Evolutionary conservation across 2,888 invertebrate species (phyloP), one percentile per base, ranked within the genome.

Genomic region (Idaea aversata): DNA sequence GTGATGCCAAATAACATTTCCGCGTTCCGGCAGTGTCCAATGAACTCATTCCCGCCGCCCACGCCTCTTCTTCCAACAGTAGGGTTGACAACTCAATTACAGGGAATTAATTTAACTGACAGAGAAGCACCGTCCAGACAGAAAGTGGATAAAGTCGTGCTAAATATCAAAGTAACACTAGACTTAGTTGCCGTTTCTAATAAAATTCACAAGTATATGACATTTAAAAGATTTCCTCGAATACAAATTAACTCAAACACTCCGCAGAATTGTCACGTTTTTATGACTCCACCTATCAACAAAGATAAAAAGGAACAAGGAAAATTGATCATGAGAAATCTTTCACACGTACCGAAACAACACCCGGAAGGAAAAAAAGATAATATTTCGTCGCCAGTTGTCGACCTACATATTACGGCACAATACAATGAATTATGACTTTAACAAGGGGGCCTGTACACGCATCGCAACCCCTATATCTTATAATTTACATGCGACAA

Each of bases 21-120:
- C 90, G 90, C 88, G 84, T 90, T 75, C 89, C 88, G 82, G 82
- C 81, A 82, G 78, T 86, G 88, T 87, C 85, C 87, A 83, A 81
- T 88, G 88, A 86, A 86, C 88, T 85, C 87, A 80, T 86, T 86
- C 80, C 79, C 75, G 76, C 70, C 85, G 78, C 87, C 86, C 85
- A 86, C 87, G 82, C 83, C 72, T 65, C 67, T 69, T 63, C 38
- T 15, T 34, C 15, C 61, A 35, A 61, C 69, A 70, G 76, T 78
- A 72, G 72, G 70, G 71, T 66, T 74, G 73, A 72, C 72, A 70
- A 67, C 69, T 67, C 67, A 63, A 65, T 71, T 65, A 67, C 67
- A 64, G 65, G 67, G 69, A 69, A 70, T 67, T 63, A 61, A 61
- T 68, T 70, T 65, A 66, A 71, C 67, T 47, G 47, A 68, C 25